phyloP scores from a whole-genome alignment of 1,140 invertebrate species.

The Dinoponera quadriceps region DNA sequence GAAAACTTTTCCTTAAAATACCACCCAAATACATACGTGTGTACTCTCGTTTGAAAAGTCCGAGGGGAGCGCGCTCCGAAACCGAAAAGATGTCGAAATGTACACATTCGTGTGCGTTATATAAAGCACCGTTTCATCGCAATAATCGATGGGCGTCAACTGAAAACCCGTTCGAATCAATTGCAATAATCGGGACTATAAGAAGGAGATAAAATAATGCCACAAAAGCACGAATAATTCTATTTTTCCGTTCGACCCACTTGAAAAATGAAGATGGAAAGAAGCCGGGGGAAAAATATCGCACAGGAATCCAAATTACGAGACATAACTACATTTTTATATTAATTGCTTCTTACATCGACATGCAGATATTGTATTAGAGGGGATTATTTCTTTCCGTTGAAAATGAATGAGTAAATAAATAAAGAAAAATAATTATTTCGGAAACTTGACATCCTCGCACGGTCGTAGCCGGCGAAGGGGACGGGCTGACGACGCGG shows the following conservation, averaged over 20 bases:
- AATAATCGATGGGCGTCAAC: neutral
- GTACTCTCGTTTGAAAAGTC: neutral
- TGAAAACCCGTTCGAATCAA: neutral
- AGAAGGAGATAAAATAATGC: neutral
- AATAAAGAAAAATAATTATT: too few relatives aligned
- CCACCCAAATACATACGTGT: neutral
- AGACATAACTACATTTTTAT: too few relatives aligned
- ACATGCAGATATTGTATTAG: too few relatives aligned
- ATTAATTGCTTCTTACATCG: too few relatives aligned
- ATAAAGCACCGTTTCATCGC: neutral
- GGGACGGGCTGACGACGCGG: constrained; percentile 15
- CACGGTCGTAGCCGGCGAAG: constrained; percentile 4
- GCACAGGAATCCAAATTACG: neutral
- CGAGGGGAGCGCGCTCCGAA: too few relatives aligned
- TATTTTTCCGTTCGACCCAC: too few relatives aligned
- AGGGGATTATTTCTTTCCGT: too few relatives aligned
- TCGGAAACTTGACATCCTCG: neutral
- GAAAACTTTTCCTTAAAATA: neutral
- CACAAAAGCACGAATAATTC: neutral
- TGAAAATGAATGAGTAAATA: too few relatives aligned
- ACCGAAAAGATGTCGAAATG: neutral
- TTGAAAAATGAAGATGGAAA: too few relatives aligned
- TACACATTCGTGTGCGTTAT: neutral
- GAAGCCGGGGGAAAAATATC: too few relatives aligned
- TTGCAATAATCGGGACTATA: neutral